These are phyloP conservation scores for Alentia gelatinosa DNA, from an alignment of 2,888 invertebrate species.

Conservation along the genomic window DNA sequence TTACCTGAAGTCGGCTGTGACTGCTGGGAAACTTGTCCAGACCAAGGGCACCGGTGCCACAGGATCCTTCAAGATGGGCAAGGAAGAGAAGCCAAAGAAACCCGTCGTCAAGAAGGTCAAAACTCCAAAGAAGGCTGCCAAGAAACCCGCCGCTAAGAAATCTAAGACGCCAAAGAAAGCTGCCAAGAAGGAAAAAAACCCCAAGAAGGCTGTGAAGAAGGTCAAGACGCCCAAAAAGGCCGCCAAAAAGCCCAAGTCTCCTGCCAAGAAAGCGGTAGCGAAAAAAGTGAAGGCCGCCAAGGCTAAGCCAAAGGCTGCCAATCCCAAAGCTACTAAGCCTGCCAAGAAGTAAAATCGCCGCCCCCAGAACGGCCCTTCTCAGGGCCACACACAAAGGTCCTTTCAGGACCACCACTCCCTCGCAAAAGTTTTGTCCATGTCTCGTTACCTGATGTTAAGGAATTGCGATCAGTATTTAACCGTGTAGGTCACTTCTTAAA, in stretches of 20 bases:
- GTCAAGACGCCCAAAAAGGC: background rate
- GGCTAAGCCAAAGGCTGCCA: background rate
- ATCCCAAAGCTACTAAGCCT: background rate
- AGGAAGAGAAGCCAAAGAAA: slow-evolving; percentile 51
- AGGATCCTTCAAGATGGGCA: slow-evolving; percentile 50
- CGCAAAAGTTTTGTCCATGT: slow-evolving; percentile 33
- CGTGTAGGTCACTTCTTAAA: too few relatives aligned
- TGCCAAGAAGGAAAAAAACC: slow-evolving; percentile 19
- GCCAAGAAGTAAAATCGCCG: background rate
- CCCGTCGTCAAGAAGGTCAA: background rate
- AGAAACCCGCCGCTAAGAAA: slow-evolving; percentile 39
- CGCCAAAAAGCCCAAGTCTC: background rate
- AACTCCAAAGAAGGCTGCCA: background rate
- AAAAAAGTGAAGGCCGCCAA: background rate
- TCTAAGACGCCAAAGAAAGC: slow-evolving; percentile 48
- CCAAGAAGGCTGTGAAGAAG: slow-evolving; percentile 36
- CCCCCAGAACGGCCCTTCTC: background rate
- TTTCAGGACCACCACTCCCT: slow-evolving; percentile 49
- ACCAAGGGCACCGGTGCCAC: slow-evolving; percentile 53
- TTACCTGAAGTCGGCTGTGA: slow-evolving; percentile 48
- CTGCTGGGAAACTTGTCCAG: slow-evolving; percentile 31
- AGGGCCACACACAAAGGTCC: slow-evolving; percentile 27
- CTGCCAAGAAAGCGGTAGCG: background rate
- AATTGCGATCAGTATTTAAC: too few relatives aligned
- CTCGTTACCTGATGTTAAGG: too few relatives aligned